phyloP scores from a whole-genome alignment of 2,888 invertebrate species.

The Drosophila multiciliata region DNA sequence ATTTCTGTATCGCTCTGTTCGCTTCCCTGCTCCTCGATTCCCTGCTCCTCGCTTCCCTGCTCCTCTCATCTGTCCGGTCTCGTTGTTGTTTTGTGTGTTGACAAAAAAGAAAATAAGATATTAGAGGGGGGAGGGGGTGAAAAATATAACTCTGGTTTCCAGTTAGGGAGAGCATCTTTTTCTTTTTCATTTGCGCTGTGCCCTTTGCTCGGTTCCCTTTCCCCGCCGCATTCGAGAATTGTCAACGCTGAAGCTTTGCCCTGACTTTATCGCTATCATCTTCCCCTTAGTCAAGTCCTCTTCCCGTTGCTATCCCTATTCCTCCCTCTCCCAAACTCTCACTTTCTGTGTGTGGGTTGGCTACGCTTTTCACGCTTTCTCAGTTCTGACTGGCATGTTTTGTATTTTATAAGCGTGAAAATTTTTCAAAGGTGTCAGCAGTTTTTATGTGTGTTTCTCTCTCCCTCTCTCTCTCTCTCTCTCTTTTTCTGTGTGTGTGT shows the following conservation, averaged over 20 bases:
- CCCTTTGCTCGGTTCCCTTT: constrained; percentile 42
- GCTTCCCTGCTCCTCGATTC: constrained; percentile 12
- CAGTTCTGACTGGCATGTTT: constrained; percentile 69
- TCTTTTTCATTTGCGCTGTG: constrained; percentile 16
- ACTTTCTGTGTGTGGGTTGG: constrained; percentile 1
- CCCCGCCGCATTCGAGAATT: constrained; percentile 29
- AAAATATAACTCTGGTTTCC: background rate
- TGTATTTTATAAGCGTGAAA: constrained; percentile 78
- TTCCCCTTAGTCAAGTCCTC: constrained; percentile 6
- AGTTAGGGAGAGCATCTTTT: background rate
- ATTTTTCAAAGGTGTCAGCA: constrained; percentile 78
- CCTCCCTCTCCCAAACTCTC: background rate
- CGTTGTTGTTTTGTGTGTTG: background rate
- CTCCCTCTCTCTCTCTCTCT: background rate
- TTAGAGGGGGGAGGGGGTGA: background rate
- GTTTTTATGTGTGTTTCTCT: constrained; percentile 46
- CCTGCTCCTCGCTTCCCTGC: constrained; percentile 9
- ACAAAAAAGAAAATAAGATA: background rate
- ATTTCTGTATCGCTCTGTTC: constrained; percentile 56
- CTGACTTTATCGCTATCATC: constrained; percentile 62
- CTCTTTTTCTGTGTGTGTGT: background rate
- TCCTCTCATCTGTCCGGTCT: background rate
- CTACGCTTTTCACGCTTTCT: constrained; percentile 58
- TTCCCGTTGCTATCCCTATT: background rate
- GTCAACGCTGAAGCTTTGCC: constrained; percentile 45